Conservation (phyloP, 2,797 vertebrate species). For the Myotis pilosus region DNA sequence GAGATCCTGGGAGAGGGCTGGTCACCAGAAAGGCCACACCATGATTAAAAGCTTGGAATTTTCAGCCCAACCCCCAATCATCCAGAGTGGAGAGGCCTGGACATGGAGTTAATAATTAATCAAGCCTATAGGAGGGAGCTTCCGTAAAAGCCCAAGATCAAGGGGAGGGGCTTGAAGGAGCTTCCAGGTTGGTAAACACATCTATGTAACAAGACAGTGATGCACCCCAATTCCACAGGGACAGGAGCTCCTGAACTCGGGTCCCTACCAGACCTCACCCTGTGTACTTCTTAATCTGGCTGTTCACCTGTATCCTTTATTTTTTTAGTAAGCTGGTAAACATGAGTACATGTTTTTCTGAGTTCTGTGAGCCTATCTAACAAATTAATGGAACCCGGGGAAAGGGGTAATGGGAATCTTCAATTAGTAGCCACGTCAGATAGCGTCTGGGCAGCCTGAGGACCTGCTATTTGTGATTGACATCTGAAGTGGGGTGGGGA, state of each 20-base stretch:
- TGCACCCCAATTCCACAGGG: neutral
- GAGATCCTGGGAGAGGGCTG: neutral
- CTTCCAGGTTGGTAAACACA: neutral
- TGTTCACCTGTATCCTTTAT: neutral
- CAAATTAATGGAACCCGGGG: neutral
- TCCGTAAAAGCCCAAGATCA: neutral
- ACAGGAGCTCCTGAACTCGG: neutral
- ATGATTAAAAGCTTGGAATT: neutral
- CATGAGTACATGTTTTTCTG: neutral
- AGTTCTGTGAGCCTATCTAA: neutral
- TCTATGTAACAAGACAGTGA: neutral
- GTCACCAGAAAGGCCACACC: neutral
- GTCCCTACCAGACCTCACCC: neutral
- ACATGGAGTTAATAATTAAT: neutral
- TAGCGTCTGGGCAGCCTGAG: neutral
- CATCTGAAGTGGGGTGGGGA: neutral
- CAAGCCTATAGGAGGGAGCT: neutral
- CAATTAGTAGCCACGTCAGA: neutral
- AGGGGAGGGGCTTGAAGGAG: neutral
- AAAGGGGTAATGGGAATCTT: neutral
- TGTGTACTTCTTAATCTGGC: neutral
- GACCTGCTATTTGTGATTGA: neutral
- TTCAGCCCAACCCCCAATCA: neutral
- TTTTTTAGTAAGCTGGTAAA: neutral
- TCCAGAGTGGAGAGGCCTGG: neutral